Evolutionary conservation across 2,888 invertebrate genomes (phyloP).

Genomic region (Nymphalis c-album): DNA sequence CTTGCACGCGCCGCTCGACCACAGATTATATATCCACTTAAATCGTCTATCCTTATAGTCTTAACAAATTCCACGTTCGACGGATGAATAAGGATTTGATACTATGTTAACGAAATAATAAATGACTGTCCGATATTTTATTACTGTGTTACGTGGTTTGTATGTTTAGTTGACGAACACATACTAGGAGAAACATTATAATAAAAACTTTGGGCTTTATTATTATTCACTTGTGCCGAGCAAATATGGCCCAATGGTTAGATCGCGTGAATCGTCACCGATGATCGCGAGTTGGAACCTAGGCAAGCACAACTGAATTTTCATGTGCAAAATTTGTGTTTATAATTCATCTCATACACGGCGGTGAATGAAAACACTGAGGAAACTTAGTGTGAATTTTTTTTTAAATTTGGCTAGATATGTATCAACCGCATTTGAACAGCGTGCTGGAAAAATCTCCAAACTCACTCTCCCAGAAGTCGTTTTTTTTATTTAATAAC

Average conservation of each 20-base stretch:
- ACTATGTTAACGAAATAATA: slow-evolving; percentile 1
- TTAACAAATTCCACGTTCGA: slow-evolving; percentile 24
- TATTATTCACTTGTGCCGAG: neutral
- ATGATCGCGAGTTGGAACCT: too few species aligned
- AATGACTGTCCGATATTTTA: slow-evolving; percentile 16
- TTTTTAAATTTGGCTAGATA: too few species aligned
- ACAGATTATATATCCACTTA: slow-evolving; percentile 39
- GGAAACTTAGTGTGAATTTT: too few species aligned
- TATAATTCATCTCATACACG: too few species aligned
- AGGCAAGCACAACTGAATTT: too few species aligned
- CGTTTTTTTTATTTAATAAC: too few species aligned
- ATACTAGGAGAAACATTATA: neutral
- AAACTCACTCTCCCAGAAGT: too few species aligned
- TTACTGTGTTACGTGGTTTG: slow-evolving; percentile 12
- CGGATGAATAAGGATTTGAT: slow-evolving; percentile 3
- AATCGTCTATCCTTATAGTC: slow-evolving; percentile 20
- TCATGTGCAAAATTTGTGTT: too few species aligned
- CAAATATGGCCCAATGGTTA: neutral
- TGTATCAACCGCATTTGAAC: too few species aligned
- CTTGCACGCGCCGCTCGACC: slow-evolving; percentile 42
- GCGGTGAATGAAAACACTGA: too few species aligned
- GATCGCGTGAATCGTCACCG: too few species aligned
- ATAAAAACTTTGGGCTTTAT: neutral
- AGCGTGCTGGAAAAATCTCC: too few species aligned
- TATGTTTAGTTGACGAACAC: slow-evolving; percentile 2